Conservation (phyloP, 1,140 invertebrate genomes). For the Pseudomyrmex cubaensis region DNA sequence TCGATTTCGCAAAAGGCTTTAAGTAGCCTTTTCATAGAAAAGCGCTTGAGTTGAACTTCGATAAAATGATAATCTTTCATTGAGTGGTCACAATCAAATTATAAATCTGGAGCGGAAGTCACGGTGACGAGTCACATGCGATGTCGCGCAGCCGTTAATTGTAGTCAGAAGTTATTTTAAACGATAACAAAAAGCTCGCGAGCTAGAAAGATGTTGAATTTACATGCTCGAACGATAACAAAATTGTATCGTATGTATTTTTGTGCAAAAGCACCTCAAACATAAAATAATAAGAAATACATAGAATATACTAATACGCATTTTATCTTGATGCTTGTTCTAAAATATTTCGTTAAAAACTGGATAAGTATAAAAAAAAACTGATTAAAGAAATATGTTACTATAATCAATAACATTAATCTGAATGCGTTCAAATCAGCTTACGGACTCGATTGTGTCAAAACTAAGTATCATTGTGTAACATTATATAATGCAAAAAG, state of each 20-base stretch:
- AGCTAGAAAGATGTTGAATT: neutral
- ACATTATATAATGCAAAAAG: neutral
- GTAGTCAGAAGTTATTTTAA: constrained; percentile 48
- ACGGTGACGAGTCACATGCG: neutral
- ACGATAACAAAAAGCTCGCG: constrained; percentile 4
- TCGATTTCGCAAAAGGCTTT: neutral
- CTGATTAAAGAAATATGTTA: neutral
- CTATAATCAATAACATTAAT: neutral
- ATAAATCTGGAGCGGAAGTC: constrained; percentile 16
- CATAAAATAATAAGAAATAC: too few relatives aligned
- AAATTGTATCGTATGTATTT: too few relatives aligned
- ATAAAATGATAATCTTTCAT: constrained; percentile 7
- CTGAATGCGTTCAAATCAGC: neutral
- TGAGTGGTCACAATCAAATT: neutral
- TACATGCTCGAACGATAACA: neutral
- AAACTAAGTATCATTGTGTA: neutral
- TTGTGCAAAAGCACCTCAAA: too few relatives aligned
- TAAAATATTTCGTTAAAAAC: too few relatives aligned
- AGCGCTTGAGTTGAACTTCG: too few relatives aligned
- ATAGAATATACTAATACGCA: too few relatives aligned
- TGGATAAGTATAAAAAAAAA: too few relatives aligned
- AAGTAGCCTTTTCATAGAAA: too few relatives aligned
- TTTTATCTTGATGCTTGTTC: too few relatives aligned
- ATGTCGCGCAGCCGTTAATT: constrained; percentile 20
- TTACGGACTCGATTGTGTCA: neutral